A percentile compares a stretch with the other conserved stretches of the same genome.
Conservation (phyloP, 2,113 vertebrate genomes). For the Emydocephalus ijimae region DNA sequence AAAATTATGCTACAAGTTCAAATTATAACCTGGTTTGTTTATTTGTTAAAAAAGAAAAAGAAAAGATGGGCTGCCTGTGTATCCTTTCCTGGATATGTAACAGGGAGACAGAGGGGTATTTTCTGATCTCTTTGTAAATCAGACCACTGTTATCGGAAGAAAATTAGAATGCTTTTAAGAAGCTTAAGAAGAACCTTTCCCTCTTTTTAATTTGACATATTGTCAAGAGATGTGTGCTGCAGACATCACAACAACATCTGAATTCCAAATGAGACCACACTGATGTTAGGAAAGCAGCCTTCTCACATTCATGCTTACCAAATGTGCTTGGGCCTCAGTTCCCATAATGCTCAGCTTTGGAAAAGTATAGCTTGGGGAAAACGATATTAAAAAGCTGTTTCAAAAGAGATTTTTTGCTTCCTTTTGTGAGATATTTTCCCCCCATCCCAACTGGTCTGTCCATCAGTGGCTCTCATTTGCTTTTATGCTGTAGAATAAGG, state of each 20-base stretch:
- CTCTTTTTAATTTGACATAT: not conserved
- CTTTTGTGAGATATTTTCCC: not conserved
- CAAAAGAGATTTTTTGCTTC: not conserved
- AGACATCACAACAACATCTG: not conserved
- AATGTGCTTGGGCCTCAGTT: not conserved
- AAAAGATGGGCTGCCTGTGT: not conserved
- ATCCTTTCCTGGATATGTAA: not conserved
- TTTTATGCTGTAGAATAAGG: not conserved
- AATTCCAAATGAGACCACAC: not conserved
- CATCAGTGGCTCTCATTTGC: slow-evolving; percentile 36
- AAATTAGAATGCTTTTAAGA: not conserved
- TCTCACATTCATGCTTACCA: not conserved
- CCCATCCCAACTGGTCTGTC: not conserved
- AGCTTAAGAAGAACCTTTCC: not conserved
- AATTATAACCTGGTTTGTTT: not conserved
- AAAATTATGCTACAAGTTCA: slow-evolving; percentile 4
- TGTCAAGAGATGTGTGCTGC: not conserved
- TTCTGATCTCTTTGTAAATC: slow-evolving; percentile 18
- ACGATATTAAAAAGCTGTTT: not conserved
- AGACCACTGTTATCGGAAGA: not conserved
- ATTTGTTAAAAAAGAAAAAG: not conserved
- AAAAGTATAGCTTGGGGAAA: not conserved
- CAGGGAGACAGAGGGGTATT: not conserved
- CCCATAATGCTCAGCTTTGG: not conserved
- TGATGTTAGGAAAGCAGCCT: not conserved